Conservation (phyloP, 2,113 vertebrate species). For the Nibea albiflora region DNA sequence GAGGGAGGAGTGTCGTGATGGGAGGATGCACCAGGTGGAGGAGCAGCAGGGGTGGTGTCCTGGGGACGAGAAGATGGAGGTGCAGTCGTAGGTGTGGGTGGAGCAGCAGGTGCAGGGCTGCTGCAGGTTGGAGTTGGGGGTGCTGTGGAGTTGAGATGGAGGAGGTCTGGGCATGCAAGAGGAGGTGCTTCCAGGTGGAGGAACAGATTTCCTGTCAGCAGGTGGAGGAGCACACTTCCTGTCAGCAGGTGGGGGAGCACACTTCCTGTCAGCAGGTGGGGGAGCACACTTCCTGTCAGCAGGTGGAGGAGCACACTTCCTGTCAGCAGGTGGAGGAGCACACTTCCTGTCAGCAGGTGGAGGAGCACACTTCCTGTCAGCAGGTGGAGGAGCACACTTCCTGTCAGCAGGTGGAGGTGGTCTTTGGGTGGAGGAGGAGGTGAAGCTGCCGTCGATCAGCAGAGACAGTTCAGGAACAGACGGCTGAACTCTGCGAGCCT, state of each 20-base stretch:
- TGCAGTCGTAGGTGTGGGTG: conserved; percentile 73
- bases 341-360: conserved; percentile 16
- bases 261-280: not conserved
- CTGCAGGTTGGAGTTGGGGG: conserved; percentile 76
- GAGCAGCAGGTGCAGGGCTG: conserved; percentile 83
- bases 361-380: not conserved
- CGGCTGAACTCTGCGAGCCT: conserved; percentile 87
- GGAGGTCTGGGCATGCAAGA: conserved; percentile 52
- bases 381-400: not conserved
- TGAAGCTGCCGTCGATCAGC: conserved; percentile 86
- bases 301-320: not conserved
- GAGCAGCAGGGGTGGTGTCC: conserved; percentile 60
- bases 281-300: conserved; percentile 1
- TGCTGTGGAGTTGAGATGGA: conserved; percentile 78
- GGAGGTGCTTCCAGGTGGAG: conserved; percentile 35
- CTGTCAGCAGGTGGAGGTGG: not conserved
- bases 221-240: not conserved
- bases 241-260: not conserved
- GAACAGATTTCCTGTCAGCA: conserved; percentile 20
- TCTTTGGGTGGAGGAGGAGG: conserved; percentile 59
- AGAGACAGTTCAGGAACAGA: conserved; percentile 97
- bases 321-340: not conserved
- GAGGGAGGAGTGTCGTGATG: conserved; percentile 9
- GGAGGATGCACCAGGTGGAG: conserved; percentile 53
- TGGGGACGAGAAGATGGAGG: conserved; percentile 73